Evolutionary conservation across 37 sponge, comb jelly and placozoan genomes (phyloP).

Genomic region (Bolinopsis microptera): DNA sequence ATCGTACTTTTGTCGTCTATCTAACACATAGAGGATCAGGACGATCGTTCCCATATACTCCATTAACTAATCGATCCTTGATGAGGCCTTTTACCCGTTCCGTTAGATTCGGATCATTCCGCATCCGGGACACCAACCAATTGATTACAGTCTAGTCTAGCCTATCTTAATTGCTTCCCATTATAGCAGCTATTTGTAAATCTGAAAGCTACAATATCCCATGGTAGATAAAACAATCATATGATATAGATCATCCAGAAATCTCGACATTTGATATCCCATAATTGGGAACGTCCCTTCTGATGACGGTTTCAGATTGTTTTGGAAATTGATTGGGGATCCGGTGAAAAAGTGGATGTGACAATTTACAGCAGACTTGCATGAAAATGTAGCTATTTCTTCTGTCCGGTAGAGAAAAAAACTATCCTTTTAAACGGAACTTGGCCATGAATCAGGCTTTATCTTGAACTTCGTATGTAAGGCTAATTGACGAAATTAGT

Average conservation of each 20-base stretch:
- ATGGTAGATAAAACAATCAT: background rate
- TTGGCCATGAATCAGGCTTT: slow-evolving; percentile 16
- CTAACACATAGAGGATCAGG: background rate
- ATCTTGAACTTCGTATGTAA: slow-evolving; percentile 12
- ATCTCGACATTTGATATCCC: background rate
- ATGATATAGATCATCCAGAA: background rate
- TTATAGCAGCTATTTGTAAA: background rate
- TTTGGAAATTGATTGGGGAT: background rate
- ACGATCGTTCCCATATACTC: background rate
- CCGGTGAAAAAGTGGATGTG: background rate
- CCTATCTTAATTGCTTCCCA: background rate
- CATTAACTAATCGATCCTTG: background rate
- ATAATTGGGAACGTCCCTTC: background rate
- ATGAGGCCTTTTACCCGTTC: background rate
- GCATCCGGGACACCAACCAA: background rate
- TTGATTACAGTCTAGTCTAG: background rate
- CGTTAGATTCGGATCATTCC: background rate
- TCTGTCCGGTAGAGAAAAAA: background rate
- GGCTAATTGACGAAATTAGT: slow-evolving; percentile 14
- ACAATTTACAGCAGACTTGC: background rate
- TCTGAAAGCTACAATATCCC: background rate
- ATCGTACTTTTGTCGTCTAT: background rate
- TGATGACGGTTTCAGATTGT: background rate
- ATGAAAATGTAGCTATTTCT: background rate
- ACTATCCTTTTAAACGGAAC: slow-evolving; percentile 11